A percentile compares a stretch with the other conserved stretches of the same genome.
Conservation (phyloP, 2,797 vertebrate genomes). For the Arremon brunneinucha region DNA sequence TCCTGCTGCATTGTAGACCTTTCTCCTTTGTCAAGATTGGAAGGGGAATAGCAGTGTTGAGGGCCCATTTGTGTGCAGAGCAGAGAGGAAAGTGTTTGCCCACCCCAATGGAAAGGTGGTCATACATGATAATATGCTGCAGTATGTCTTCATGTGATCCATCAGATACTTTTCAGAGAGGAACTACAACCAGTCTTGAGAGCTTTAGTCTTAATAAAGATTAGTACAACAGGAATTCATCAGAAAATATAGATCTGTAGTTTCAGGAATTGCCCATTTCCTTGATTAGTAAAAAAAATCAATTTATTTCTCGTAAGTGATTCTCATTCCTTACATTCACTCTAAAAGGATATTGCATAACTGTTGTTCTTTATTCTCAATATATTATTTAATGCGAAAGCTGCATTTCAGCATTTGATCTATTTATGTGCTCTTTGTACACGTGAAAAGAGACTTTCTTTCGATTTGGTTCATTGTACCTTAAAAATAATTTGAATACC, state of each 20-base stretch:
- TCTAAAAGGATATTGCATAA: conserved; percentile 24
- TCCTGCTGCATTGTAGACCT: background rate
- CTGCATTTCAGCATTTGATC: background rate
- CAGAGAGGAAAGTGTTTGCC: background rate
- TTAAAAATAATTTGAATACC: conserved; percentile 23
- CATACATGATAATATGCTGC: background rate
- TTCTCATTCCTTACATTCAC: conserved; percentile 6
- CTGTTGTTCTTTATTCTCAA: background rate
- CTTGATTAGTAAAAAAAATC: conserved; percentile 44
- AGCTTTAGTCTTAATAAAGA: background rate
- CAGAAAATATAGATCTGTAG: conserved; percentile 37
- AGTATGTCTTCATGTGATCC: background rate
- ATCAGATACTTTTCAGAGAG: background rate
- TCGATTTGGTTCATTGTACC: background rate
- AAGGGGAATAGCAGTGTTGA: background rate
- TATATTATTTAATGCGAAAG: conserved; percentile 21
- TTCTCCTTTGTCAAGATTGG: background rate
- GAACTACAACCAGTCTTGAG: background rate
- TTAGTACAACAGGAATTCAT: background rate
- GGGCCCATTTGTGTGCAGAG: background rate
- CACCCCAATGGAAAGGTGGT: background rate
- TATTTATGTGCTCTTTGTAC: conserved; percentile 9
- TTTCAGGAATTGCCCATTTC: conserved; percentile 48
- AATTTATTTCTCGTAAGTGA: conserved; percentile 60
- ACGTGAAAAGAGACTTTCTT: background rate